Evolutionary conservation across 1,140 invertebrate genomes (phyloP).

Genomic region (Euwallacea fornicatus): DNA sequence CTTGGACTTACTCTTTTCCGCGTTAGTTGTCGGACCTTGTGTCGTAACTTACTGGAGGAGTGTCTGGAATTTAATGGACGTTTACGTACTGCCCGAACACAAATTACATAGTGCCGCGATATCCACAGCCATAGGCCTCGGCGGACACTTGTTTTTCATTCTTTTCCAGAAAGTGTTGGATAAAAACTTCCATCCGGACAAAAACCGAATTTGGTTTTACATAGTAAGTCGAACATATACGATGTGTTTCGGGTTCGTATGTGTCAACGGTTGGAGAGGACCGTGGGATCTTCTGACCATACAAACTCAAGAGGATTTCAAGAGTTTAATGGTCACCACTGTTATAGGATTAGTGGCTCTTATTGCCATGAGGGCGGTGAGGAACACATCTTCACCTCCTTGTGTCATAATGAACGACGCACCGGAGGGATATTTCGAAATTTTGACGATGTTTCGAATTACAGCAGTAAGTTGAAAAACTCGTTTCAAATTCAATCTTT

Average conservation of each 20-base stretch:
- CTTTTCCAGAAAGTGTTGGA: conserved; percentile 66
- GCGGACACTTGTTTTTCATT: conserved; percentile 68
- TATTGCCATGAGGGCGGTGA: conserved; percentile 65
- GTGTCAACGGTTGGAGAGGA: conserved; percentile 83
- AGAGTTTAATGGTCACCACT: conserved; percentile 63
- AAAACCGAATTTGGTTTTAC: conserved; percentile 69
- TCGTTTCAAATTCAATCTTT: no score
- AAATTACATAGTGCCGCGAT: conserved; percentile 61
- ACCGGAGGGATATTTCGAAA: conserved; percentile 74
- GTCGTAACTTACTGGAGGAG: conserved; percentile 85
- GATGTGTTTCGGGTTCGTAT: conserved; percentile 70
- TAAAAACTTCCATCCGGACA: conserved; percentile 65
- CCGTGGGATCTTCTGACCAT: conserved; percentile 75
- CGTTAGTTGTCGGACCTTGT: conserved; percentile 71
- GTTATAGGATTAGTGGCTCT: conserved; percentile 66
- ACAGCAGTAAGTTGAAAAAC: conserved; percentile 56
- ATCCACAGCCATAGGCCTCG: conserved; percentile 69
- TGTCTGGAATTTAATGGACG: conserved; percentile 77
- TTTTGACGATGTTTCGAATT: conserved; percentile 79
- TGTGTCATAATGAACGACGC: conserved; percentile 74
- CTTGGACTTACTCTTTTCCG: conserved; percentile 72
- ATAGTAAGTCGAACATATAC: conserved; percentile 74
- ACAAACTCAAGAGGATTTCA: conserved; percentile 63
- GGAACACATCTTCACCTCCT: conserved; percentile 81
- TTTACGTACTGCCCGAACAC: conserved; percentile 66